Evolutionary conservation across 2,888 invertebrate species (phyloP), one percentile per base, ranked within the genome.

Genomic region (Autographa pulchrina): DNA sequence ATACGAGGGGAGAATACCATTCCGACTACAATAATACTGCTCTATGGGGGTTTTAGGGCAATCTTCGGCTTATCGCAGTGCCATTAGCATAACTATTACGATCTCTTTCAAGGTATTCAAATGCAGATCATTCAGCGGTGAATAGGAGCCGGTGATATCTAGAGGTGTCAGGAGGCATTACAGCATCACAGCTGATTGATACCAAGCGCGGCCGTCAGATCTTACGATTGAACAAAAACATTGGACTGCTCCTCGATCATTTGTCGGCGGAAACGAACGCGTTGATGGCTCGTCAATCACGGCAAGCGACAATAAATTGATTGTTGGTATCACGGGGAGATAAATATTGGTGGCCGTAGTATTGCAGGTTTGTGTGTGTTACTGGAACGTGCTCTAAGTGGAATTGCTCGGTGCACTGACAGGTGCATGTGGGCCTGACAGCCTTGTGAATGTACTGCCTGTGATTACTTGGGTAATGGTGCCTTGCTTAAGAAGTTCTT

Each of bases 251-350:
- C 68, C 81, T 78, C 76, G 72, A 81, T 82, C 83, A 82, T 82
- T 82, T 83, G 74, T 74, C 70, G 81, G 74, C 74, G 69, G 76
- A 67, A 69, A 62, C 78, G 67, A 60, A 67, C 74, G 74, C 68
- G 68, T 61, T 70, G 81, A 74, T 70, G 76, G 76, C 65, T 81
- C 84, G 78, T 82, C 74, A 78, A 83, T 83, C 83, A 81, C 64
- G 43, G 59, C 20, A 31, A 62, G 60, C 60, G 65, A 72, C 78
- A 74, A 72, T 78, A 71, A 72, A 83, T 82, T 83, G 81, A 81
- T 81, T 78, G 69, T 73, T 56, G 54, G 20, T 62, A 66, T 68
- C 68, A 65, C 62, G 65, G 61, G 68, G 69, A 68, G 62, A 68
- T 68, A 54, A 74, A 81, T 77, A 81, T 77, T 65, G 54, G 69